Conservation (phyloP, 2,888 invertebrate genomes). For the Uloborus plumipes region DNA sequence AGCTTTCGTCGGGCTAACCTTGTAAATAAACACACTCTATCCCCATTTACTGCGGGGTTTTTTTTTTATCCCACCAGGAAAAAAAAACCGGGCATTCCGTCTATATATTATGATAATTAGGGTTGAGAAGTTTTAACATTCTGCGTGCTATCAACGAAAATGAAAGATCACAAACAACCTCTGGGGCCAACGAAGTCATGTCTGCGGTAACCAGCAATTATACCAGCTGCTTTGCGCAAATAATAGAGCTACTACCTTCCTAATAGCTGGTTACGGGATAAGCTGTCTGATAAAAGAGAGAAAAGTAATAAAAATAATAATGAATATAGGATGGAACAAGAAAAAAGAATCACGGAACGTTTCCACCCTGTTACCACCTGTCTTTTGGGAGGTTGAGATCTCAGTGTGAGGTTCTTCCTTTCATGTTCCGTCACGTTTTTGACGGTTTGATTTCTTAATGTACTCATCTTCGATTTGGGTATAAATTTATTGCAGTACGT, state of each 20-base stretch:
- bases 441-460: conserved; percentile 61
- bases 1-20: conserved; percentile 24
- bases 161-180: conserved; percentile 45
- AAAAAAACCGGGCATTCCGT: conserved; percentile 8
- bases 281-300: conserved; percentile 3
- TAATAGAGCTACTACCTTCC: conserved; percentile 56
- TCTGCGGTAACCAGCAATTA: conserved; percentile 41
- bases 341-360: conserved; percentile 7
- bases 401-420: neutral
- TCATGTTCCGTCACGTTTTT: conserved; percentile 11
- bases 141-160: neutral
- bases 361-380: conserved; percentile 56
- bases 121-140: conserved; percentile 28
- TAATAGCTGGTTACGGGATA: conserved; percentile 46
- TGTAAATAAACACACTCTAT: conserved; percentile 15
- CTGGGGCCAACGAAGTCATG: neutral
- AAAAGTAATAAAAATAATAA: conserved; percentile 20
- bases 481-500: no score
- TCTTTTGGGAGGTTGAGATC: conserved; percentile 4
- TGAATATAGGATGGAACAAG: conserved; percentile 12
- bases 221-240: conserved; percentile 56
- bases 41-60: neutral
- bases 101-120: conserved; percentile 61
- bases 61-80: no score
- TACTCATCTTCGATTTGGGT: neutral